These are phyloP conservation scores for Pteropus rufus DNA, from an alignment of 2,797 vertebrate genomes.

Conservation along the genomic window DNA sequence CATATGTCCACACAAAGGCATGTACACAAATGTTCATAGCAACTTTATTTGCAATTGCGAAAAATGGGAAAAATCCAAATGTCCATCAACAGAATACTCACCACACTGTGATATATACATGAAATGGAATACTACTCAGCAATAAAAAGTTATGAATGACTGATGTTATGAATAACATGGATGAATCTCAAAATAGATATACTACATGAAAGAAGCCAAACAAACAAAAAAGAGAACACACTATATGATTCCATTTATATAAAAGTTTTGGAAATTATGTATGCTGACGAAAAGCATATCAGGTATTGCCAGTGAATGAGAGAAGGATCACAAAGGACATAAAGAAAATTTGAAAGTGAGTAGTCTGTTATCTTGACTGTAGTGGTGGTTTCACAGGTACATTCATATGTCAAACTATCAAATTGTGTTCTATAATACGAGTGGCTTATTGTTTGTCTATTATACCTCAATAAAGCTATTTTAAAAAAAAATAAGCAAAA, in stretches of 20 bases:
- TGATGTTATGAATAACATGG: background rate
- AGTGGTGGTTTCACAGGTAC: background rate
- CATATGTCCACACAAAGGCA: background rate
- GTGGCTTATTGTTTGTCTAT: background rate
- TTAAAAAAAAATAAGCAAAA: conserved; percentile 21
- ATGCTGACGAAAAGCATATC: background rate
- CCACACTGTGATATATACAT: no score
- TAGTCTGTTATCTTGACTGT: background rate
- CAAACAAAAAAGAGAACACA: background rate
- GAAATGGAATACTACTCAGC: background rate
- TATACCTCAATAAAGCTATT: background rate
- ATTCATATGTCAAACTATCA: background rate
- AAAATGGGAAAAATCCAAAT: background rate
- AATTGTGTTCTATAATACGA: background rate
- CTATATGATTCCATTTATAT: background rate
- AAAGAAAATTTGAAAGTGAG: background rate
- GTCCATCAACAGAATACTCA: background rate
- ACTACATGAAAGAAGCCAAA: background rate
- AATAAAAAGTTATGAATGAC: background rate
- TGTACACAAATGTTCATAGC: background rate
- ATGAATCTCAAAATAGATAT: background rate
- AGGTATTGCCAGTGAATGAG: background rate
- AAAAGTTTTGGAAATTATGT: background rate
- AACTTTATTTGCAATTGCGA: background rate
- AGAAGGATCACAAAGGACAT: background rate